Evolutionary conservation across 2,888 invertebrate genomes (phyloP), one percentile per base, ranked within the genome.

Genomic region (Strigamia transsilvanica): DNA sequence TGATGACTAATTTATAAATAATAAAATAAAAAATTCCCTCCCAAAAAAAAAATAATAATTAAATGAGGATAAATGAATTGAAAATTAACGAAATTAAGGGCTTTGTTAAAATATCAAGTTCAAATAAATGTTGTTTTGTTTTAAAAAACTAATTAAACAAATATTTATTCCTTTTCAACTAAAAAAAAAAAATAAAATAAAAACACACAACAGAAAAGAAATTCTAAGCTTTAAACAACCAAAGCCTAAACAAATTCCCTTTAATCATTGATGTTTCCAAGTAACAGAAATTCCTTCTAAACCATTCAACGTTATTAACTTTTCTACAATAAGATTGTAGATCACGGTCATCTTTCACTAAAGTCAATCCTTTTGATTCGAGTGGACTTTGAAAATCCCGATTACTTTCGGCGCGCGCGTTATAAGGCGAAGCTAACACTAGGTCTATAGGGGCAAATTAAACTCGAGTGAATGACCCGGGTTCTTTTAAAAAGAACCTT

Each of bases 381-480:
- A 66, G 61, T 66, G 61, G 61, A 66, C 61, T 66, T 66, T 66
- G 61, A 66, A 46, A 46, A 66, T 66, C 23, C 61, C 61, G 61
- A 23, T 66, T 66, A 66, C 61, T 66, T 21, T 66, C 18, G 61
- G 21, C 21, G 61, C 61, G 61, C 61, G 61, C 23, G 61, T 66
- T 23, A 18, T 66, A 66, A n/a, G 18, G 61, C 21, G 21, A 66
- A 66, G 61, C 61, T 23, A 66, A 66, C 61, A 21, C 23, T 12
- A 23, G 61, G 61, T 66, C 61, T 66, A 12, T 23, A 21, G 61
- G 61, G 61, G 61, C 61, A 66, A 66, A 66, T 66, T 66, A 21
- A 66, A 66, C 61, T 66, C 61, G 61, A 66, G 61, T 66, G 61
- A 66, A 66, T 66, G 61, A 66, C 61, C 61, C 23, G 21, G 18